Percentiles rank a stretch among this genome's conserved stretches.
Conservation (phyloP, 2,113 vertebrate genomes). For the Platanista minor region DNA sequence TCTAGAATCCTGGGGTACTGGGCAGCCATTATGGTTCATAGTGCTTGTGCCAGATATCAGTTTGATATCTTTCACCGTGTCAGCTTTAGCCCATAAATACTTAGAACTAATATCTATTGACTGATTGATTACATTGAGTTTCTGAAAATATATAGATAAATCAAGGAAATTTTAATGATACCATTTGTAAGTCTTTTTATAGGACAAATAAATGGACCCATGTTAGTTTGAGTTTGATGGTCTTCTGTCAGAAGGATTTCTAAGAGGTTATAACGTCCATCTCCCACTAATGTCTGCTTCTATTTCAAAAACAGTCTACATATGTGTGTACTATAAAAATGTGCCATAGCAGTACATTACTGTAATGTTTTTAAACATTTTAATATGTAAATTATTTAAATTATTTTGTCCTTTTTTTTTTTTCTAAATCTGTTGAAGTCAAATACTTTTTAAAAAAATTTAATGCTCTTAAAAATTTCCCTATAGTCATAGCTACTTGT, state of each 20-base stretch:
- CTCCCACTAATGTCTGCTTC: neutral
- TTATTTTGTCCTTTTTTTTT: neutral
- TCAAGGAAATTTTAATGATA: neutral
- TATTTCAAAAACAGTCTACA: neutral
- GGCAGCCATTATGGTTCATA: neutral
- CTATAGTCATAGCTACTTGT: neutral
- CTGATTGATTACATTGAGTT: neutral
- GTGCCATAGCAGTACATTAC: neutral
- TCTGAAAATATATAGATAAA: neutral
- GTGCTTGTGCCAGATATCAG: neutral
- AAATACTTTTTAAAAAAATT: neutral
- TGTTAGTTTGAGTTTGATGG: neutral
- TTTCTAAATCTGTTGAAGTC: neutral
- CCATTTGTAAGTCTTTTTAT: neutral
- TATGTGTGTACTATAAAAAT: neutral
- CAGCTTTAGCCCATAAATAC: neutral
- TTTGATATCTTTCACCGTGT: neutral
- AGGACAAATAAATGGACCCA: neutral
- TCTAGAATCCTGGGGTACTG: neutral
- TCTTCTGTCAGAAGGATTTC: neutral
- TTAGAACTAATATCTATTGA: neutral
- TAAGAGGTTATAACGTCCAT: neutral
- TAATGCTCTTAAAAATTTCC: neutral
- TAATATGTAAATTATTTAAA: slow-evolving; percentile 9
- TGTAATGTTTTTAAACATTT: neutral